Percentiles rank a stretch among this genome's conserved stretches.
phyloP scores from a whole-genome alignment of 2,888 invertebrate genomes.

The Leptopilina myrica region DNA sequence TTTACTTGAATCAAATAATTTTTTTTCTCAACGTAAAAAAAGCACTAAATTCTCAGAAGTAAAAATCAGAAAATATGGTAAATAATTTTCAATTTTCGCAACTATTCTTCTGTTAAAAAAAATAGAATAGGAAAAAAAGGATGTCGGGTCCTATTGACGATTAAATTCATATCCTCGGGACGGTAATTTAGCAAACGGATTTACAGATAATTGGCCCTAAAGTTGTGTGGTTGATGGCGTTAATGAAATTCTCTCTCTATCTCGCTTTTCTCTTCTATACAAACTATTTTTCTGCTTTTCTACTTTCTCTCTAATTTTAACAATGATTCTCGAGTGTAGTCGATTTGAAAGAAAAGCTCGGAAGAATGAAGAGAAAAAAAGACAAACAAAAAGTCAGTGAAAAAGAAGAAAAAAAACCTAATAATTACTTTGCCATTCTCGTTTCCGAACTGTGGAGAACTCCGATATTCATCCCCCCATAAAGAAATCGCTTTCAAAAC shows the following conservation, averaged over 20 bases:
- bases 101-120: too few relatives aligned
- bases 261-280: neutral
- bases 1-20: too few relatives aligned
- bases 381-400: neutral
- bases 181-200: slow-evolving; percentile 2
- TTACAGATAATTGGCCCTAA: slow-evolving; percentile 13
- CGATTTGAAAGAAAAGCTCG: neutral
- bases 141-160: neutral
- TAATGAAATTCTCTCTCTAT: neutral
- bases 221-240: neutral
- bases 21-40: too few relatives aligned
- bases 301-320: slow-evolving; percentile 2
- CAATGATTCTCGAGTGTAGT: slow-evolving; percentile 5
- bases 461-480: slow-evolving; percentile 2
- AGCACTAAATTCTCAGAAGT: too few relatives aligned
- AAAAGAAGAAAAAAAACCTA: neutral
- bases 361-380: too few relatives aligned
- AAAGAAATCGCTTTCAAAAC: slow-evolving; percentile 14
- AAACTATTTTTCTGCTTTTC: neutral
- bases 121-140: neutral
- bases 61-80: too few relatives aligned
- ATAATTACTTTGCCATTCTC: slow-evolving; percentile 32
- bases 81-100: too few relatives aligned
- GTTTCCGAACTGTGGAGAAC: slow-evolving; percentile 11
- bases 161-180: slow-evolving; percentile 14